Percentiles rank a stretch among this genome's conserved stretches.
phyloP scores from a whole-genome alignment of 2,888 invertebrate genomes.

The Nesidiocoris tenuis region DNA sequence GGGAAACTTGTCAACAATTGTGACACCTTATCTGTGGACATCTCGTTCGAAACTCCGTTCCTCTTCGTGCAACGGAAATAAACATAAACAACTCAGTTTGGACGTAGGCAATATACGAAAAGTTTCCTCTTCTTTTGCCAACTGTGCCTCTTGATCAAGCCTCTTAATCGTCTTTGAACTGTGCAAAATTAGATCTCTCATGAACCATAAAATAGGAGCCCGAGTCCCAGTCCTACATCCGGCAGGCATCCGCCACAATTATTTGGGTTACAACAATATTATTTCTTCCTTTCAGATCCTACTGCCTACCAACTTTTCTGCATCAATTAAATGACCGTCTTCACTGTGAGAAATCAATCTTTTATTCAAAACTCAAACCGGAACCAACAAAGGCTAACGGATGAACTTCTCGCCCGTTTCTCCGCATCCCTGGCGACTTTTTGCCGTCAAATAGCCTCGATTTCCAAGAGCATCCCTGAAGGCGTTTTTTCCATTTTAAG shows the following conservation, averaged over 20 bases:
- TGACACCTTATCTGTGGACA: constrained; percentile 6
- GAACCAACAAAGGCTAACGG: not conserved
- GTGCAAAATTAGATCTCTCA: no score
- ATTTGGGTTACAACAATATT: no score
- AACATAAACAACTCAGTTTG: constrained; percentile 20
- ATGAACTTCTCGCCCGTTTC: not conserved
- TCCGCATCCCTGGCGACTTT: not conserved
- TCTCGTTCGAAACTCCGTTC: constrained; percentile 8
- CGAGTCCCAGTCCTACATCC: no score
- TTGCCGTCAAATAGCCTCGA: not conserved
- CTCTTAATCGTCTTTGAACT: no score
- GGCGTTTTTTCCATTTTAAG: not conserved
- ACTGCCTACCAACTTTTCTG: no score
- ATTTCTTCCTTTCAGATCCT: no score
- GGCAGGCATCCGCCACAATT: no score
- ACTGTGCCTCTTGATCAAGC: no score
- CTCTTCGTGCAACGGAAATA: constrained; percentile 13
- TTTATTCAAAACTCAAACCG: not conserved
- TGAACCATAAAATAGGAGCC: no score
- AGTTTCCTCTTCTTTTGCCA: no score
- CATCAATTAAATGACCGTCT: no score
- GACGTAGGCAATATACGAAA: not conserved
- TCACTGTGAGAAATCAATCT: not conserved
- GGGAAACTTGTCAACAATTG: constrained; percentile 9
- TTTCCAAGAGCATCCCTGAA: not conserved